Percentiles rank a stretch among this genome's conserved stretches.
Conservation (phyloP, 2,113 vertebrate species). For the Laterallus jamaicensis region DNA sequence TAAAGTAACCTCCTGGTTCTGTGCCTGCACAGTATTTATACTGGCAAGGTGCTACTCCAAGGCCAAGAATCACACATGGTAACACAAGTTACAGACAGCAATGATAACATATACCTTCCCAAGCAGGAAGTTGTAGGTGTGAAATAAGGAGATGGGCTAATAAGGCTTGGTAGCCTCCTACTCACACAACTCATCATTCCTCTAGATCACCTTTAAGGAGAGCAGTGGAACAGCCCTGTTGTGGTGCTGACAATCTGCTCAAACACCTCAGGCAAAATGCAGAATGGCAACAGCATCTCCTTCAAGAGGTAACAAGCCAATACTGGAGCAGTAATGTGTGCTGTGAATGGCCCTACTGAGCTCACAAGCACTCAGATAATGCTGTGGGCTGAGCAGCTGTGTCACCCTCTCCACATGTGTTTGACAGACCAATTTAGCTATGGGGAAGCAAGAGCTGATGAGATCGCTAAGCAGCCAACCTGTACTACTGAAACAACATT, state of each 20-base stretch:
- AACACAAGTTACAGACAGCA: neutral
- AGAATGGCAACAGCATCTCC: neutral
- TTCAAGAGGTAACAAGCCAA: neutral
- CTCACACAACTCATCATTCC: neutral
- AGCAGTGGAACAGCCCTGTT: neutral
- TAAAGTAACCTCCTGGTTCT: neutral
- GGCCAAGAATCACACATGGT: neutral
- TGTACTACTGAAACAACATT: neutral
- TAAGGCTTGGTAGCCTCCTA: neutral
- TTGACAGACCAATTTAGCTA: neutral
- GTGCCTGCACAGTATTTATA: neutral
- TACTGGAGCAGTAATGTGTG: accelerated
- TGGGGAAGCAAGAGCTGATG: neutral
- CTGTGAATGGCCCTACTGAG: accelerated
- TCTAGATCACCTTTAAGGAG: neutral
- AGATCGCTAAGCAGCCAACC: neutral
- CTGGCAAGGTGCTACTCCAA: neutral
- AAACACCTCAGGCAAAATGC: accelerated
- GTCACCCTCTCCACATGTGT: neutral
- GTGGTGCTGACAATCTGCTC: neutral
- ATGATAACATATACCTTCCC: neutral
- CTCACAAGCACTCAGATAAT: neutral
- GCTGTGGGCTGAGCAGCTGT: neutral
- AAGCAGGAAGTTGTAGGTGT: neutral
- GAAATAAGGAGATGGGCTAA: neutral